Percentiles rank a stretch among this genome's conserved stretches.
Conservation (phyloP, 2,797 vertebrate species). For the Rhodeus uyekii region DNA sequence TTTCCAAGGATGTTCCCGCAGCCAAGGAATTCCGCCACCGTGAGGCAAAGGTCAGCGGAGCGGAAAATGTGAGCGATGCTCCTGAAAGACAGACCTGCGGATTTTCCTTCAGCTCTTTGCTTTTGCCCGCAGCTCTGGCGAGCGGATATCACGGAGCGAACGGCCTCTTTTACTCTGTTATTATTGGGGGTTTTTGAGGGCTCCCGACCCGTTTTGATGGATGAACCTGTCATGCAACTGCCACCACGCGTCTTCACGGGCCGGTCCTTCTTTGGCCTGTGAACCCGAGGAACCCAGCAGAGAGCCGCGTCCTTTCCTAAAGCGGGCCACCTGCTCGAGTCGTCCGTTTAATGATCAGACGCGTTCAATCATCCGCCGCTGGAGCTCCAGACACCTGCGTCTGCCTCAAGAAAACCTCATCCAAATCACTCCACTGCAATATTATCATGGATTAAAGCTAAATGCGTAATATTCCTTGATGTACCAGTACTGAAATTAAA, state of each 20-base stretch:
- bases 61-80: conserved; percentile 62
- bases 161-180: conserved; percentile 40
- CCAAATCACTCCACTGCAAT: neutral
- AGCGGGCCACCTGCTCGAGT: neutral
- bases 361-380: conserved; percentile 23
- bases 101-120: conserved; percentile 46
- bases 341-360: conserved; percentile 3
- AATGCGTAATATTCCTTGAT: neutral
- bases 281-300: conserved; percentile 17
- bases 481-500: neutral
- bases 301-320: neutral
- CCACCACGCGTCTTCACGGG: conserved; percentile 15
- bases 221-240: conserved; percentile 54
- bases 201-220: conserved; percentile 55
- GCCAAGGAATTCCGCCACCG: conserved; percentile 58
- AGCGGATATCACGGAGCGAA: conserved; percentile 32
- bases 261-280: conserved; percentile 41
- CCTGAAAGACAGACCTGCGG: conserved; percentile 42
- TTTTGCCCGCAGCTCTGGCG: conserved; percentile 32
- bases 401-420: neutral
- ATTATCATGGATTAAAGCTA: neutral
- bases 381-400: neutral
- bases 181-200: conserved; percentile 46
- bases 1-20: conserved; percentile 50
- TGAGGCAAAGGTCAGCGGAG: conserved; percentile 53